Evolutionary conservation across 1,140 invertebrate genomes (phyloP), one percentile per base, ranked within the genome.

Genomic region (Solenopsis invicta): DNA sequence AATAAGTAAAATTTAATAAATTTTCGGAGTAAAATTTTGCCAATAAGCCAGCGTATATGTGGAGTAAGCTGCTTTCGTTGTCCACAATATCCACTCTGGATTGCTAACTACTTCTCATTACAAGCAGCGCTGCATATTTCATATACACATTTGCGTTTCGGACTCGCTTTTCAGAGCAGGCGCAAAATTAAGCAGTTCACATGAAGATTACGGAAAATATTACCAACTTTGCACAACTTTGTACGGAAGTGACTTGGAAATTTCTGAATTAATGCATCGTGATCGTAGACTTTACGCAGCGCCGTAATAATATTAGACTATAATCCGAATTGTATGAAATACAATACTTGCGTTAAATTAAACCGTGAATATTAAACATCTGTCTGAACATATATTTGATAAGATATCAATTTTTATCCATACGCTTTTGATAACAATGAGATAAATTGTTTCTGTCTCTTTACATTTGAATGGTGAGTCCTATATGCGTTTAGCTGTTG

Each of bases 1-100:
- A 48, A 61, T 80, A 34, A 56, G 72, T 84, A 75, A 84, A 74
- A 84, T 84, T 74, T 61, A 48, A 74, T 75, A 61, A 61, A 84
- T 74, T 82, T 82, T 37, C 21, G 1, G 80, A 59, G 37, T 13
- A 37, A 61, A 82, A 82, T 75, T 82, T 74, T 18, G 69, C 69
- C 69, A 74, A 84, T 84, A 84, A 74, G 52, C 41, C n/a, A 48
- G 69, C 41, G 34, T 62, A 41, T 61, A 54, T 41, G 80, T 52
- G 64, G 9, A 71, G 37, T 80, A 81, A 81, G 64, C 78, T 56
- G 78, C 78, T 81, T 71, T 56, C 52, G 48, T 21, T n/a, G 9
- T 56, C 29, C 29, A 54, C 37, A 56, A 37, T 21, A 69, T 81
- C 50, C 48, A 56, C 50, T 71, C 78, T n/a, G 41, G 34, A 71